Base-by-base conservation (phyloP, 2,888 invertebrate species). In the Pyralis farinalis region DNA sequence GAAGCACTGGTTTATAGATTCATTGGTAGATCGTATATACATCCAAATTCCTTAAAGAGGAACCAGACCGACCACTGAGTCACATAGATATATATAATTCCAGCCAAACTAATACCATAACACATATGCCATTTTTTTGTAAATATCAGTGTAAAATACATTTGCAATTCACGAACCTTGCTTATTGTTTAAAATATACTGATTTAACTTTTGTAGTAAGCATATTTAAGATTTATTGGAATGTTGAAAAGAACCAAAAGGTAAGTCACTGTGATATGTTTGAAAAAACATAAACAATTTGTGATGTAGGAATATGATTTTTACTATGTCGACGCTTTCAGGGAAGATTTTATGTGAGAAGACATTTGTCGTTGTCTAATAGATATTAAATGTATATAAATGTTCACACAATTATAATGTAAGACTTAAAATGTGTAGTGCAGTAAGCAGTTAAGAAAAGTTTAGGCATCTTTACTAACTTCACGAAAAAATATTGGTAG, bases 221-320 rank as follows among this genome's bases (percentile, higher is more conserved):
- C 33, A 35, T 37, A 41, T 34, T 40, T 46, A 38, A 42, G 38
- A 35, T 31, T 38, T 40, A 51, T 42, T 40, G 47, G 47, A 47
- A 52, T 45, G 48, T 46, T 46, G 48, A 49, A 53, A 51, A 43
- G 51, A 58, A 67, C 61, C 61, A 63, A 58, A 65, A 49, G 44
- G 54, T 53, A 56, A 63, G 57, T 59, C 61, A 63, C 73, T 75
- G 75, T 76, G 74, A 75, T 72, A 68, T 62, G 65, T 66, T 71
- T 63, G 62, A 55, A 60, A 55, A 47, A 56, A 56, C 55, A 59
- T 55, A 49, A 43, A 41, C 49, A 45, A 40, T 42, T 40, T 44
- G 45, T 50, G 45, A 47, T 47, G 41, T 44, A 46, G 39, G 33
- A 30, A 35, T 42, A 42, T 42, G 41, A 35, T 45, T 34, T 40